Percentiles rank a stretch among this genome's conserved stretches.
Conservation (phyloP, 2,113 vertebrate genomes). For the Archocentrus centrarchus region DNA sequence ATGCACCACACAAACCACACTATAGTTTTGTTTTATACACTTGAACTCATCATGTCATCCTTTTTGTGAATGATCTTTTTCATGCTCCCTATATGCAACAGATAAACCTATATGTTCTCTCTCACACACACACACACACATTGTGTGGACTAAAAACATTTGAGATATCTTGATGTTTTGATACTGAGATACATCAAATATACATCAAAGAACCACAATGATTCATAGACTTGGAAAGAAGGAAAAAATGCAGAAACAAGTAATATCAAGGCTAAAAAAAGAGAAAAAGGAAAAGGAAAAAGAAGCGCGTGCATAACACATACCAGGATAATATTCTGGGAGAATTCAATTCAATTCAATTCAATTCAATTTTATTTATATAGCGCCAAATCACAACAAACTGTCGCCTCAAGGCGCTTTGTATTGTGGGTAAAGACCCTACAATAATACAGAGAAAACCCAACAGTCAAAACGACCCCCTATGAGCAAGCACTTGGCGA, state of each 20-base stretch:
- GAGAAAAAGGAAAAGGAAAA: not conserved
- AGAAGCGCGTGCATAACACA: conserved; percentile 9
- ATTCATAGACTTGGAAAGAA: conserved; percentile 22
- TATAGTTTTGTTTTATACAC: not conserved
- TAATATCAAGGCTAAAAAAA: not conserved
- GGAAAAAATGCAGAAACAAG: not conserved
- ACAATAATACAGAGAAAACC: too few species aligned
- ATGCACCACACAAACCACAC: not conserved
- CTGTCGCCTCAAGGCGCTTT: too few species aligned
- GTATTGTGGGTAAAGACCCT: too few species aligned
- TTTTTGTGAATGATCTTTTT: not conserved
- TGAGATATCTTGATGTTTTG: conserved; percentile 45
- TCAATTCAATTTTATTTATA: too few species aligned
- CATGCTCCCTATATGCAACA: not conserved
- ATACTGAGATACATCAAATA: conserved; percentile 68
- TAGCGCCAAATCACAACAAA: too few species aligned
- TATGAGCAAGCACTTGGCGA: too few species aligned
- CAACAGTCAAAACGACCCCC: too few species aligned
- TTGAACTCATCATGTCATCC: not conserved
- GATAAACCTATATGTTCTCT: too few species aligned
- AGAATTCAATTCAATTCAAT: too few species aligned
- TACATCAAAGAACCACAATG: conserved; percentile 55
- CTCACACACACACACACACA: not conserved
- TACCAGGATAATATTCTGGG: not conserved
- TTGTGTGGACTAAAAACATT: conserved; percentile 45